These are phyloP conservation scores for Ranitomeya imitator DNA, from an alignment of 2,113 vertebrate species.

Conservation along the genomic window DNA sequence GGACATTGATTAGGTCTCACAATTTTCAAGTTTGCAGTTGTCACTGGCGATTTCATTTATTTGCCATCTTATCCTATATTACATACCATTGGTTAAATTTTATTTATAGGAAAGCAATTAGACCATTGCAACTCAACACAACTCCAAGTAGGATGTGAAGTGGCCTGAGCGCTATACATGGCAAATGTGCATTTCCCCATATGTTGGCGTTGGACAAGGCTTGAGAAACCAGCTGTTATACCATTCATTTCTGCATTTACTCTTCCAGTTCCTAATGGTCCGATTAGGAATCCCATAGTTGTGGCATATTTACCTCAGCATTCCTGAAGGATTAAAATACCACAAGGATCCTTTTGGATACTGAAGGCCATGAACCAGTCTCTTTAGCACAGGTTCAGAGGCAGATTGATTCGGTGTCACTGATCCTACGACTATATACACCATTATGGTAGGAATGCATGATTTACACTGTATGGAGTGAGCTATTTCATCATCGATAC, in stretches of 20 bases:
- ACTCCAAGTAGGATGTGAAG: neutral
- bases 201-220: neutral
- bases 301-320: neutral
- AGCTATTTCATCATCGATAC: neutral
- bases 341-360: conserved; percentile 14
- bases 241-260: neutral
- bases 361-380: neutral
- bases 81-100: neutral
- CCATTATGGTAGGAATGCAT: neutral
- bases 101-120: neutral
- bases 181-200: neutral
- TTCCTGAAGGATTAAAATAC: conserved; percentile 36
- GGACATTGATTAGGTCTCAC: no score
- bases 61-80: neutral
- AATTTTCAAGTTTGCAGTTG: neutral
- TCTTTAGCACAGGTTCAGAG: neutral
- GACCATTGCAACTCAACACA: neutral
- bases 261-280: neutral
- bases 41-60: neutral
- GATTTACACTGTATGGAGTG: neutral
- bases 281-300: conserved; percentile 8
- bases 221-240: neutral
- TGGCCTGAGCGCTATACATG: neutral
- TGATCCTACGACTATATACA: neutral
- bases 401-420: neutral